Percentiles rank a stretch among this genome's conserved stretches.
phyloP scores from a whole-genome alignment of 2,797 vertebrate species.

The Forpus xanthops region DNA sequence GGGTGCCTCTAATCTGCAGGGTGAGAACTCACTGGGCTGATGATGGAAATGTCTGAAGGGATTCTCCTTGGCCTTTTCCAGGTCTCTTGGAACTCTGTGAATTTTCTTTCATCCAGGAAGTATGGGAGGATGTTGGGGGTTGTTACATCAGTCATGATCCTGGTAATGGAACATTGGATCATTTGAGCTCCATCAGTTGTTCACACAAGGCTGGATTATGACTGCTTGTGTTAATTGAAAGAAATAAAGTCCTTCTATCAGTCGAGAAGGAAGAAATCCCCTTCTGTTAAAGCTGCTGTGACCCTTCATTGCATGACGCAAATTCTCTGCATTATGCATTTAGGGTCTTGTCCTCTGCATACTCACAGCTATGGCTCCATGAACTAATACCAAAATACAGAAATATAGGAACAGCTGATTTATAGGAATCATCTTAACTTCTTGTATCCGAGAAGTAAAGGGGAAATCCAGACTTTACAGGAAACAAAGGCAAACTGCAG shows the following conservation, averaged over 20 bases:
- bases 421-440: neutral
- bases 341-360: neutral
- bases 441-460: neutral
- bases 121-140: rapidly evolving
- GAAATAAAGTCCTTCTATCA: neutral
- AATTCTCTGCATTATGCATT: rapidly evolving
- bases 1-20: neutral
- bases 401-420: neutral
- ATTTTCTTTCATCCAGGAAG: neutral
- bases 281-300: neutral
- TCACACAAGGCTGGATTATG: neutral
- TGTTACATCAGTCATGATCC: neutral
- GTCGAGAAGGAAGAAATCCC: neutral
- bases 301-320: neutral
- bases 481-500: neutral
- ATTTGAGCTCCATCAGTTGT: neutral
- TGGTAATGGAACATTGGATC: neutral
- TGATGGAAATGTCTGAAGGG: neutral
- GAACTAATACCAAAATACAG: neutral
- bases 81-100: neutral
- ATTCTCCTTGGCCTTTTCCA: neutral
- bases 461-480: neutral
- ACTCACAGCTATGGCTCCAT: rapidly evolving
- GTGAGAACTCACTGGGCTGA: rapidly evolving
- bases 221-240: neutral